Conservation (phyloP, 2,113 vertebrate genomes). For the Phalacrocorax aristotelis region DNA sequence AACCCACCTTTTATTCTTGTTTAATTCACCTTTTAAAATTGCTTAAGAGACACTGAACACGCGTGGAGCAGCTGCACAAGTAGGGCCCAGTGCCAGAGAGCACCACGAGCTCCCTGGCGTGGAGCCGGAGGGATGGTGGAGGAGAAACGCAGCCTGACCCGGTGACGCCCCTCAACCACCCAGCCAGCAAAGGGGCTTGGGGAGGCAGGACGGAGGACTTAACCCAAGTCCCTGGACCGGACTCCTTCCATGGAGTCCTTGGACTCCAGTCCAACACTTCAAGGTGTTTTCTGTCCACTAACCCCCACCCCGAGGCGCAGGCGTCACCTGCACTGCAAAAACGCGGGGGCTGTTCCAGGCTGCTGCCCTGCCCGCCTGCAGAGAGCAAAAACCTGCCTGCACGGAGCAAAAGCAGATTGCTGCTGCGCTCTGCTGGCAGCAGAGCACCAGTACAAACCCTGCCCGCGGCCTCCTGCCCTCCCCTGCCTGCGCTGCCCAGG, state of each 20-base stretch:
- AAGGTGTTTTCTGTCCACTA: rapidly evolving
- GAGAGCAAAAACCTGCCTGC: too few relatives aligned
- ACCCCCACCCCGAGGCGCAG: background rate
- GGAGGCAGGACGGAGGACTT: background rate
- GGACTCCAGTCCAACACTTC: too few relatives aligned
- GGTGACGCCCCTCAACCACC: rapidly evolving
- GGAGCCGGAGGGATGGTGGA: background rate
- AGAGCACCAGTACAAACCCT: background rate
- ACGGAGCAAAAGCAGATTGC: conserved; percentile 6
- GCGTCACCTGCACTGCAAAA: background rate
- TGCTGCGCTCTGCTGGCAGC: conserved; percentile 72
- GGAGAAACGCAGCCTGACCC: background rate
- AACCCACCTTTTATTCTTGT: background rate
- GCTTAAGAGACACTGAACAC: background rate
- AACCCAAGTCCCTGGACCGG: rapidly evolving
- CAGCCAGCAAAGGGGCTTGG: background rate
- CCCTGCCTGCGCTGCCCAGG: too few relatives aligned
- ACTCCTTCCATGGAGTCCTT: too few relatives aligned
- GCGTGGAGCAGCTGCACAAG: background rate
- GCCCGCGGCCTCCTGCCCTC: too few relatives aligned
- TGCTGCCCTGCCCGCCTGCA: too few relatives aligned
- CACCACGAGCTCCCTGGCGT: rapidly evolving
- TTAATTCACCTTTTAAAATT: too few relatives aligned
- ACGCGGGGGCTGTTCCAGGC: too few relatives aligned
- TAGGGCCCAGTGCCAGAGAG: background rate